Evolutionary conservation across 1,140 invertebrate species (phyloP).

Genomic region (Dreissena rostriformis): DNA sequence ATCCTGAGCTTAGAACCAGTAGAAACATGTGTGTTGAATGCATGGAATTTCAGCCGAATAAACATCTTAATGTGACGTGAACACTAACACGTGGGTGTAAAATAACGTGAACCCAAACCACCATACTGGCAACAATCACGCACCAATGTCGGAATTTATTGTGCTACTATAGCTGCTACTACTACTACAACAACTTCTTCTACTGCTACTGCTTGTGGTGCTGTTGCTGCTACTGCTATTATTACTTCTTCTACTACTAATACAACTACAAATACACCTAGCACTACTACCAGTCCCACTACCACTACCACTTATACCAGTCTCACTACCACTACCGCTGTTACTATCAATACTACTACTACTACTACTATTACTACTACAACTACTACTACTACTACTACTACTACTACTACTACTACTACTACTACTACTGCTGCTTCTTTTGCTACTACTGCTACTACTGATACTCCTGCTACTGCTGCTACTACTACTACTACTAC

Average conservation of each 20-base stretch:
- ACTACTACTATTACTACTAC: slow-evolving; percentile 37
- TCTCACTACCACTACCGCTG: slow-evolving; percentile 33
- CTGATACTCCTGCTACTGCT: slow-evolving; percentile 8
- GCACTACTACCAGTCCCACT: neutral
- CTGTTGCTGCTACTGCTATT: neutral
- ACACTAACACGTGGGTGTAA: too few species aligned
- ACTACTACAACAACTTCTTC: too few species aligned
- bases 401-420: slow-evolving; percentile 30
- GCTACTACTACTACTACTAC: slow-evolving; percentile 11
- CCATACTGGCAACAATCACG: too few species aligned
- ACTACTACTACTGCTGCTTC: slow-evolving; percentile 20
- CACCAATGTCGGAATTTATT: too few species aligned
- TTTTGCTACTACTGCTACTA: slow-evolving; percentile 15
- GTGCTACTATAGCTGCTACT: too few species aligned
- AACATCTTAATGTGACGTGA: too few species aligned
- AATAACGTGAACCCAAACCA: too few species aligned
- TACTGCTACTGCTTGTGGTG: too few species aligned
- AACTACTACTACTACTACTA: slow-evolving; percentile 23
- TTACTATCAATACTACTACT: slow-evolving; percentile 42
- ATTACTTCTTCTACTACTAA: slow-evolving; percentile 14
- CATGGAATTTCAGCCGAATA: too few species aligned
- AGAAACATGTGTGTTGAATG: too few species aligned
- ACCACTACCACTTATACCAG: too few species aligned
- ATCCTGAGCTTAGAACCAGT: too few species aligned
- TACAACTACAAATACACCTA: neutral